Percentiles rank a stretch among this genome's conserved stretches.
These are phyloP conservation scores for Scomber japonicus DNA, from an alignment of 2,113 vertebrate genomes.

Conservation along the genomic window DNA sequence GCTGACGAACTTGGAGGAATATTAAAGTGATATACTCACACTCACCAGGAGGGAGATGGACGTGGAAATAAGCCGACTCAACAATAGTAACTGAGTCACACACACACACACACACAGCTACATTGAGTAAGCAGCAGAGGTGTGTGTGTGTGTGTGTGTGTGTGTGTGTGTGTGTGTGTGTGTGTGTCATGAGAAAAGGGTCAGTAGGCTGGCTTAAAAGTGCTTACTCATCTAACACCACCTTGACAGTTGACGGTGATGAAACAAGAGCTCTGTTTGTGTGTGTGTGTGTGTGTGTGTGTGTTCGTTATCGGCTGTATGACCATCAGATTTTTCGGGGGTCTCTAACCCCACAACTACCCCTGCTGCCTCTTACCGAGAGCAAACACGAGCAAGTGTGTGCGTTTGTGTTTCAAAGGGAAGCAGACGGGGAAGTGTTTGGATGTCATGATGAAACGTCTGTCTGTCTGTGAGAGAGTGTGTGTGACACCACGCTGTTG, in stretches of 20 bases:
- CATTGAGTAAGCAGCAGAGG: conserved; percentile 32
- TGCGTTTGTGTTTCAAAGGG: conserved; percentile 30
- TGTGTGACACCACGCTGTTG: conserved; percentile 11
- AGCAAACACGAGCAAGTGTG: background rate
- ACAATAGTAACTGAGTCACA: conserved; percentile 39
- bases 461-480: background rate
- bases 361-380: background rate
- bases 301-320: background rate
- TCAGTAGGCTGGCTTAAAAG: conserved; percentile 56
- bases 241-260: conserved; percentile 7
- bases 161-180: background rate
- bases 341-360: background rate
- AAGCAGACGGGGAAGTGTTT: conserved; percentile 21
- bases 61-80: conserved; percentile 18
- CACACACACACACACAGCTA: background rate
- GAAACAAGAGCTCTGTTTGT: conserved; percentile 33
- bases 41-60: conserved; percentile 2
- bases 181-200: conserved; percentile 50
- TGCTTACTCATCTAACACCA: conserved; percentile 58
- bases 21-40: conserved; percentile 64
- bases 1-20: conserved; percentile 56
- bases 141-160: conserved; percentile 6
- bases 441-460: conserved; percentile 21
- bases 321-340: background rate
- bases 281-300: background rate